Percentiles rank a stretch among this genome's conserved stretches.
Evolutionary conservation across 2,113 vertebrate genomes (phyloP).

Genomic region (Bolborhynchus lineola): DNA sequence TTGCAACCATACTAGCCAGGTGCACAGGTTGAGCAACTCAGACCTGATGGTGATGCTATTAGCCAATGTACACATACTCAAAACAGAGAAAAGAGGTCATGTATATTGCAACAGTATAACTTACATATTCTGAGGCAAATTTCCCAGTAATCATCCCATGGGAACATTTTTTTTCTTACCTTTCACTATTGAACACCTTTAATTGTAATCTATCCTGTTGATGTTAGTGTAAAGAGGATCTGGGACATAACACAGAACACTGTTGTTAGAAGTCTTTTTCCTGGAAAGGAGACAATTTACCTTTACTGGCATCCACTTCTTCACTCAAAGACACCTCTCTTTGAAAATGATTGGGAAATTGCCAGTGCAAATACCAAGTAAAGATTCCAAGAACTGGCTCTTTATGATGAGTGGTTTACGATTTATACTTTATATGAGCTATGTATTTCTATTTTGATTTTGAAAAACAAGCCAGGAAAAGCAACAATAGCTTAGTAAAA

Average conservation of each 20-base stretch:
- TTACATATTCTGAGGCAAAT: not conserved
- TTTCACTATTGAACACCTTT: not conserved
- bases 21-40: not conserved
- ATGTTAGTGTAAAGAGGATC: not conserved
- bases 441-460: slow-evolving; percentile 55
- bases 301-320: not conserved
- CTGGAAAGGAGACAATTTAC: not conserved
- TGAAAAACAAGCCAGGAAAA: slow-evolving; percentile 39
- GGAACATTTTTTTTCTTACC: not conserved
- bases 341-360: slow-evolving; percentile 36
- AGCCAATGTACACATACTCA: accelerated
- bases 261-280: not conserved
- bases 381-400: not conserved
- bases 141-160: not conserved
- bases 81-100: not conserved
- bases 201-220: not conserved
- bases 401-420: slow-evolving; percentile 14
- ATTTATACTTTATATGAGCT: not conserved
- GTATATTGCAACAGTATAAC: not conserved
- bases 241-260: not conserved
- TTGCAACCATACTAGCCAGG: accelerated
- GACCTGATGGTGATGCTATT: not conserved
- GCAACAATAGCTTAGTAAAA: slow-evolving; percentile 58
- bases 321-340: not conserved
- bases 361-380: slow-evolving; percentile 29